These are phyloP conservation scores for Petrophora chlorosata DNA, from an alignment of 2,888 invertebrate species.

Conservation along the genomic window DNA sequence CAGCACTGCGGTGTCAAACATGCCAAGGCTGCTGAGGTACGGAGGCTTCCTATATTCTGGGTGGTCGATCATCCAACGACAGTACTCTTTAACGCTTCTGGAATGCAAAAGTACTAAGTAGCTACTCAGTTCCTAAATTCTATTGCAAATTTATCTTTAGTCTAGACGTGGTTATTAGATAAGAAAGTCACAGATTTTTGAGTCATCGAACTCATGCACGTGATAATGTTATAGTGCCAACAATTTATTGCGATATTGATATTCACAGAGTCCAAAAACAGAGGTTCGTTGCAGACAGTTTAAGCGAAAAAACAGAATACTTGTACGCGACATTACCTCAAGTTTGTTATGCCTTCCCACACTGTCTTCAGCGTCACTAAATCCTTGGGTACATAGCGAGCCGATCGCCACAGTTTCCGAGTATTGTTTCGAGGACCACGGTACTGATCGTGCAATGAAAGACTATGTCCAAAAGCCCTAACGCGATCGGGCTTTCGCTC, in stretches of 20 bases:
- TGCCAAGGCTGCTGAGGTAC: conserved; percentile 79
- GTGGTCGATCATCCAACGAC: conserved; percentile 82
- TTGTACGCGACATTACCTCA: conserved; percentile 62
- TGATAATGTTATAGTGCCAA: too few species aligned
- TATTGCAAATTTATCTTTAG: too few species aligned
- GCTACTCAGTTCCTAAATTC: too few species aligned
- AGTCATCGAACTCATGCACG: too few species aligned
- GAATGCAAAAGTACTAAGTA: conserved; percentile 8
- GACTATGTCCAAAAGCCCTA: conserved; percentile 75
- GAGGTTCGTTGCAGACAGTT: too few species aligned
- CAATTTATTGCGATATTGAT: too few species aligned
- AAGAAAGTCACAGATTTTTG: too few species aligned
- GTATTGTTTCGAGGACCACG: conserved; percentile 79
- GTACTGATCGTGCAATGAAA: conserved; percentile 74
- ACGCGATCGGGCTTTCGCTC: conserved; percentile 60
- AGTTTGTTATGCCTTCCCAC: conserved; percentile 86
- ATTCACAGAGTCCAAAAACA: too few species aligned
- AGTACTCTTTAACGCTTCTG: conserved; percentile 84
- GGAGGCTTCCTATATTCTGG: conserved; percentile 80
- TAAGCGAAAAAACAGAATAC: too few species aligned
- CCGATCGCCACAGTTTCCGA: conserved; percentile 81
- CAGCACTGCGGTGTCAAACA: conserved; percentile 73
- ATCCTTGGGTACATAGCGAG: conserved; percentile 81
- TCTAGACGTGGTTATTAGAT: too few species aligned
- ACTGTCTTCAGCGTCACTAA: conserved; percentile 85